phyloP scores from a whole-genome alignment of 2,113 vertebrate species.

The Bungarus multicinctus region DNA sequence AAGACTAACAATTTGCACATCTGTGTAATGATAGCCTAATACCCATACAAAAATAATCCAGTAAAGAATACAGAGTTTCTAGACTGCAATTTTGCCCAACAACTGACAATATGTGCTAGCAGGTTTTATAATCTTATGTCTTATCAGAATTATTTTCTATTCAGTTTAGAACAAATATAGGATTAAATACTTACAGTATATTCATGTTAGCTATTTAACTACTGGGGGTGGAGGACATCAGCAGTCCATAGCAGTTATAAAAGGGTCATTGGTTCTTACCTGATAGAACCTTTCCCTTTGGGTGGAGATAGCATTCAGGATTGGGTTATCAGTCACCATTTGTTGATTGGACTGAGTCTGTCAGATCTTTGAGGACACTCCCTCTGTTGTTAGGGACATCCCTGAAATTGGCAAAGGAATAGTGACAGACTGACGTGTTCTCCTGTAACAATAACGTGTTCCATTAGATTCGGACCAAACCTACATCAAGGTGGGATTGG shows the following conservation, averaged over 20 bases:
- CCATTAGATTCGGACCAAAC: too few relatives aligned
- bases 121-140: background rate
- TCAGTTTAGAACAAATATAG: background rate
- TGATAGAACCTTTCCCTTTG: too few relatives aligned
- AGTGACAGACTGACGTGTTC: too few relatives aligned
- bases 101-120: background rate
- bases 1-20: background rate
- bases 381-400: too few relatives aligned
- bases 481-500: too few relatives aligned
- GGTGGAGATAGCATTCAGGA: too few relatives aligned
- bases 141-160: background rate
- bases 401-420: too few relatives aligned
- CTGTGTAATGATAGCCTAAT: background rate
- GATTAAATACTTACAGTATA: background rate
- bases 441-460: too few relatives aligned
- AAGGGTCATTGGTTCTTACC: too few relatives aligned
- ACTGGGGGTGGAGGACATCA: background rate
- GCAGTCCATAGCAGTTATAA: background rate
- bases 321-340: too few relatives aligned
- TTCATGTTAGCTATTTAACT: background rate
- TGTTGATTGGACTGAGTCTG: too few relatives aligned
- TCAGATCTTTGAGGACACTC: too few relatives aligned
- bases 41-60: background rate
- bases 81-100: background rate
- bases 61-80: background rate